These are phyloP conservation scores for Labroides dimidiatus DNA, from an alignment of 2,797 vertebrate genomes.

Conservation along the genomic window DNA sequence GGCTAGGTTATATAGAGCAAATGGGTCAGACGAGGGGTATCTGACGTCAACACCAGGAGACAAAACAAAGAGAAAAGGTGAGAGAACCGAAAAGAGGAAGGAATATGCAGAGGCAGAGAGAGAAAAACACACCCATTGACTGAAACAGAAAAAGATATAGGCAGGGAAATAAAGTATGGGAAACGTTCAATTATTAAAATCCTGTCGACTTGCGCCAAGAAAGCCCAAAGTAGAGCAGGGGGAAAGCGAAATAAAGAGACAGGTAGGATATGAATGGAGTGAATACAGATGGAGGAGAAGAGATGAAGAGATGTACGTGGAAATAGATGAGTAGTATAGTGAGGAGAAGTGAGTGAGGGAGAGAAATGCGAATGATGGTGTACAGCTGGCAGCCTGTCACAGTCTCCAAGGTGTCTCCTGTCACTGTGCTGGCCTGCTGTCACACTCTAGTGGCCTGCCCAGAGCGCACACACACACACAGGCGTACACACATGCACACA, in stretches of 20 bases:
- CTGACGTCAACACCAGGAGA: slow-evolving; percentile 65
- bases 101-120: slow-evolving; percentile 24
- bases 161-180: slow-evolving; percentile 60
- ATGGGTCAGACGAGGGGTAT: slow-evolving; percentile 76
- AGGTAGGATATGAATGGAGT: slow-evolving; percentile 69
- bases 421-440: slow-evolving; percentile 84
- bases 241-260: slow-evolving; percentile 75
- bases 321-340: slow-evolving; percentile 75
- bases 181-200: slow-evolving; percentile 78
- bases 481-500: slow-evolving; percentile 29
- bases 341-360: slow-evolving; percentile 72
- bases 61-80: slow-evolving; percentile 39
- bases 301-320: slow-evolving; percentile 76
- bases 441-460: slow-evolving; percentile 84
- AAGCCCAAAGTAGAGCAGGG: slow-evolving; percentile 51
- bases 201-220: slow-evolving; percentile 54
- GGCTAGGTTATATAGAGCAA: slow-evolving; percentile 80
- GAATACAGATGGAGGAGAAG: slow-evolving; percentile 74
- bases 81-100: slow-evolving; percentile 17
- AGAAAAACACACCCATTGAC: slow-evolving; percentile 47
- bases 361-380: slow-evolving; percentile 81
- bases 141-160: slow-evolving; percentile 50
- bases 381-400: slow-evolving; percentile 85
- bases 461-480: slow-evolving; percentile 59
- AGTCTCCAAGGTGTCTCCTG: slow-evolving; percentile 85